Base-by-base conservation (phyloP, 2,888 invertebrate genomes). In the Oscheius myriophilus region DNA sequence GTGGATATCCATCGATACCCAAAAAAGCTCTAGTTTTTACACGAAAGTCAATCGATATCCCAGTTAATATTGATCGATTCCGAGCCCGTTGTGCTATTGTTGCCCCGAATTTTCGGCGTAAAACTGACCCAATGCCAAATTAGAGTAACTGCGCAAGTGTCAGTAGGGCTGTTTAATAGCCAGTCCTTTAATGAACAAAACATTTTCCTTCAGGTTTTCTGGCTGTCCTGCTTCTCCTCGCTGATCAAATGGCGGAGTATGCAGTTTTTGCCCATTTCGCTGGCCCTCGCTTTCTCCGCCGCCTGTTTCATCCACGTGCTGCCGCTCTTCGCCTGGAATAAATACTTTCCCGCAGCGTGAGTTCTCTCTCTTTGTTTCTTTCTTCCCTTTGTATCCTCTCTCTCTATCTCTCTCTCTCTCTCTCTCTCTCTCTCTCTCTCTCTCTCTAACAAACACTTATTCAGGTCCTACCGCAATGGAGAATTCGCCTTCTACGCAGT, bases 401-500 rank as follows among this genome's bases (percentile, higher is more conserved):
- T 18, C 33, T 42, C 9, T 42, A 18, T 51, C 16, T 63, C 42
- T 51, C 18, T 39, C 14, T 7, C n/a, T 23, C 14, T 25, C 25
- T 33, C 33, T 33, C 33, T 33, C 9, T 33, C 33, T 42, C 9
- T 42, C 23, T 51, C 16, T 63, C 42, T 51, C 7, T 39, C 14
- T 7, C 6, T 23, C 14, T 25, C 25, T 33, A 18, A 58, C 18
- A 33, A 3, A 16, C n/a, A 16, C 14, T 7, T 41, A 41, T 65
- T 33, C 39, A 65, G 65, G 23, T 43, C 55, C 4, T 65, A 39
- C 41, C 55, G 46, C 46, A 70, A 76, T 52, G 75, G 73, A 23
- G 73, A 80, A 46, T 65, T 78, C 21, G 72, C 73, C 43, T 80
- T 80, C 51, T 80, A 72, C 57, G 45, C 69, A 7, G 68, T 72